These are phyloP conservation scores for Sakesphorus luctuosus DNA, from an alignment of 2,113 vertebrate genomes.

Conservation along the genomic window DNA sequence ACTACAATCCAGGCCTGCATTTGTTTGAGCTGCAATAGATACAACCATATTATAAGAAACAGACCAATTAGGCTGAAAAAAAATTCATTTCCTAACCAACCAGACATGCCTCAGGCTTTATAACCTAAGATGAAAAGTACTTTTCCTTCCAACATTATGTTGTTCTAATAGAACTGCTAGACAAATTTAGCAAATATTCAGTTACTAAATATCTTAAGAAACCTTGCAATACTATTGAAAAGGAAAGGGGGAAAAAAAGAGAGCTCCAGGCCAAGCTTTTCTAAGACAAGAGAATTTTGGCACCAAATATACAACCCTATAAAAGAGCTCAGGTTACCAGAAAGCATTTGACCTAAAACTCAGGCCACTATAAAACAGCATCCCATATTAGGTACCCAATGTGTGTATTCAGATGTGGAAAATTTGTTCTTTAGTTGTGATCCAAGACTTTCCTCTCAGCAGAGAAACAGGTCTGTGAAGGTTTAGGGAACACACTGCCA, in stretches of 20 bases:
- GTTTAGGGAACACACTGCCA: background rate
- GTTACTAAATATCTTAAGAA: slow-evolving; percentile 5
- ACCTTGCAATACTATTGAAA: background rate
- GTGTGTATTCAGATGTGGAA: background rate
- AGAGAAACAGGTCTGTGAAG: background rate
- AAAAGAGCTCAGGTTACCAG: background rate
- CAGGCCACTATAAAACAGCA: background rate
- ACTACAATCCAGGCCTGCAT: background rate
- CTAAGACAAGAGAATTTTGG: slow-evolving; percentile 27
- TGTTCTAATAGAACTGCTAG: slow-evolving; percentile 5
- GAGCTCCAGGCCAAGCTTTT: background rate
- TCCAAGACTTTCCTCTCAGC: background rate
- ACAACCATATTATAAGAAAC: background rate
- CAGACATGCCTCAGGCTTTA: background rate
- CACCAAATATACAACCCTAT: background rate
- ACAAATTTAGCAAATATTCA: slow-evolving; percentile 5
- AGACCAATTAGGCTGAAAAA: background rate
- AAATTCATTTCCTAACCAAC: background rate
- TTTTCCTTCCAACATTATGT: slow-evolving; percentile 1
- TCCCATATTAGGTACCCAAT: background rate
- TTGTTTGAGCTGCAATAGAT: background rate
- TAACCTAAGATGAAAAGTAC: background rate
- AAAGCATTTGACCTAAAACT: slow-evolving; percentile 33
- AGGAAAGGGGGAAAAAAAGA: background rate
- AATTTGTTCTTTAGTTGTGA: background rate